Conservation (phyloP, 2,113 vertebrate species). For the Muntiacus reevesi region DNA sequence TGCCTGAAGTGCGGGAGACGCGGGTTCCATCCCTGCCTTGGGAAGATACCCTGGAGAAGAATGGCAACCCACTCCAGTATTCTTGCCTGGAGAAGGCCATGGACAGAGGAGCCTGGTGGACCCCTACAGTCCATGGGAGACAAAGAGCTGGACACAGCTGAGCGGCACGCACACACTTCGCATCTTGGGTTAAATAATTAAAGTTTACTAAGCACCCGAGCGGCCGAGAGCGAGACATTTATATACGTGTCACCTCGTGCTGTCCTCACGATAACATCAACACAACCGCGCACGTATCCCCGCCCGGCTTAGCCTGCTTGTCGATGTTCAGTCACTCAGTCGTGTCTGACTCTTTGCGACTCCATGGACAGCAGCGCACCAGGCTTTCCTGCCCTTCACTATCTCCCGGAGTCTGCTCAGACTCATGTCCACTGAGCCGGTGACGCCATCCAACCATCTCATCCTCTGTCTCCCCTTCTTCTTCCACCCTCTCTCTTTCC, state of each 20-base stretch:
- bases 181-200: neutral
- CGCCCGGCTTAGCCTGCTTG: neutral
- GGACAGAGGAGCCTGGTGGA: neutral
- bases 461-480: neutral
- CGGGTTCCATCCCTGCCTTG: accelerated
- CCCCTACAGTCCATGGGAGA: neutral
- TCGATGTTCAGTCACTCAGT: neutral
- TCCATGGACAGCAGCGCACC: accelerated
- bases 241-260: accelerated
- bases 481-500: accelerated
- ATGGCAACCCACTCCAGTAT: neutral
- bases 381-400: neutral
- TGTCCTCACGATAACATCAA: neutral
- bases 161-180: accelerated
- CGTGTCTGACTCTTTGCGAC: accelerated
- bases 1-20: neutral
- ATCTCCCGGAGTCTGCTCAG: accelerated
- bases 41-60: neutral
- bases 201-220: neutral
- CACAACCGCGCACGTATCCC: neutral
- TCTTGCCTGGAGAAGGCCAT: neutral
- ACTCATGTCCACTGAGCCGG: neutral
- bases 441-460: neutral
- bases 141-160: accelerated
- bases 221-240: neutral